Base-by-base conservation (phyloP, 1,140 invertebrate species). In the Acarapis woodi region DNA sequence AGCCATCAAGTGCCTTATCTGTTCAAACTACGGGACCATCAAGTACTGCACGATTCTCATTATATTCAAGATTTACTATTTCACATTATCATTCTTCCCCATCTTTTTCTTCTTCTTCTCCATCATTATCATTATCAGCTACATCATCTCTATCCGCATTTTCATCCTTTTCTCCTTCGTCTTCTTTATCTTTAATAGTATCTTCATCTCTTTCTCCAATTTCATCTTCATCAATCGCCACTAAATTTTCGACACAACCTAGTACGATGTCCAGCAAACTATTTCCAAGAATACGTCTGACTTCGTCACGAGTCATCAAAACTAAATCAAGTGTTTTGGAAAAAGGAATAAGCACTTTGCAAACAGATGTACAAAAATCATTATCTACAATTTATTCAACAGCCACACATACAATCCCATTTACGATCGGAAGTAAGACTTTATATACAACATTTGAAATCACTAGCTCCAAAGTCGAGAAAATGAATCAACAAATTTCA, bases 391-490 rank as follows among this genome's bases (percentile, higher is more conserved):
- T 23, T 18, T 26, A 18, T 16, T 30, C 30, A 32, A 12, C 37
- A 32, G 12, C 35, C 4, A 49, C 47, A 0, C 48, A 43, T 20
- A 49, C 47, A 3, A 40, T 49, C 18, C 47, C 47, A 19, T 46
- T 43, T 32, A 38, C 41, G 14, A 30, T 44, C n/a, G 37, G 40
- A 14, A 32, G 37, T 15, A 18, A 44, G 15, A 48, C 46, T 1
- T 15, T 43, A 6, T 41, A 34, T 5, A 48, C 47, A 0, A 49
- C 47, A 8, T 23, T 46, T 3, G 44, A 48, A 41, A 42, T 42
- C 32, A 48, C 47, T n/a, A 48, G 48, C 32, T 46, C 44, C 14
- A 36, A 46, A 34, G 34, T 48, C 8, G 41, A 42, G 2, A 48
- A 46, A 5, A 23, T 24, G 18, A 26, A 6, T 26, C 25, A 26